Conservation (phyloP, 2,113 vertebrate genomes). For the Anoplopoma fimbria region DNA sequence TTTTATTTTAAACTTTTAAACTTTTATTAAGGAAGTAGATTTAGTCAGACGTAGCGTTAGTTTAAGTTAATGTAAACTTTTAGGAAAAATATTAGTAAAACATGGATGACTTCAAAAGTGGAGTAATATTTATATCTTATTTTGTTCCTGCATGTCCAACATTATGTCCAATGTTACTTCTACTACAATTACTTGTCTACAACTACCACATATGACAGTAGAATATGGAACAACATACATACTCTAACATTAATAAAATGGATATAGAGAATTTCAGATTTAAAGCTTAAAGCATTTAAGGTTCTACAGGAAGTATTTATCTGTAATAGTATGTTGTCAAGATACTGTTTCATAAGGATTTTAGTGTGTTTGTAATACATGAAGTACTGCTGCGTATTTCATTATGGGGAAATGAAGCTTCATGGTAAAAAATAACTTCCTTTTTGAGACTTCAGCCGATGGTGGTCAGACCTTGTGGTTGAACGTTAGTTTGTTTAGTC, state of each 20-base stretch:
- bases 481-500: neutral
- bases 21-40: constrained; percentile 53
- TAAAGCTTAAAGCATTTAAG: neutral
- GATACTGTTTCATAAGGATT: neutral
- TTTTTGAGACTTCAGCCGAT: constrained; percentile 50
- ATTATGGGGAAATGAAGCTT: constrained; percentile 62
- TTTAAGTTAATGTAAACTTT: no score
- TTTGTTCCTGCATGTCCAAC: neutral
- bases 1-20: neutral
- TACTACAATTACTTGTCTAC: neutral
- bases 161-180: neutral
- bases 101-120: neutral
- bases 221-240: neutral
- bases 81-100: no score
- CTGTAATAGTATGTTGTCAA: neutral
- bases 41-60: neutral
- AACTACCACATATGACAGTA: neutral
- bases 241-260: neutral
- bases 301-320: neutral
- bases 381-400: neutral
- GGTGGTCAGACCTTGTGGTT: constrained; percentile 17
- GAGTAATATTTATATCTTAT: neutral
- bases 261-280: neutral
- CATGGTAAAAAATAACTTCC: constrained; percentile 41
- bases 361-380: neutral